These are phyloP conservation scores for Plectrocnemia conspersa DNA, from an alignment of 1,140 invertebrate genomes.

Conservation along the genomic window DNA sequence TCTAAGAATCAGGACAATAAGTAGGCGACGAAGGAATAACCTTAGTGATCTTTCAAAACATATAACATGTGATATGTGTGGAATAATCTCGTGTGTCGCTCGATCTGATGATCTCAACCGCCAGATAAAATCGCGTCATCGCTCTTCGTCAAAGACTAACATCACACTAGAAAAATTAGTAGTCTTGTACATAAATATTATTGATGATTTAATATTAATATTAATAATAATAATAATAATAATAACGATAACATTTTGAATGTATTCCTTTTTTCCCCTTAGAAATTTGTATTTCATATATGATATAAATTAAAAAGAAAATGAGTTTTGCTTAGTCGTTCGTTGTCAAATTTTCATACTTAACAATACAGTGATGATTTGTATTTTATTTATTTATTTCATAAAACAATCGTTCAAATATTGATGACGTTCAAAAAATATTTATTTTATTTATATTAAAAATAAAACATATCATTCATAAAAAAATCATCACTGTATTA, in stretches of 20 bases:
- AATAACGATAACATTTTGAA: slow-evolving; percentile 32
- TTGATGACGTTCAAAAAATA: not conserved
- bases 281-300: slow-evolving; percentile 34
- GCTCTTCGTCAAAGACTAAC: no score
- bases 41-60: slow-evolving; percentile 4
- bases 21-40: no score
- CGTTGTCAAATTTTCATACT: no score
- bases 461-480: no score
- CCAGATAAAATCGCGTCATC: no score
- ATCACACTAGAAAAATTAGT: no score
- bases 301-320: slow-evolving; percentile 24
- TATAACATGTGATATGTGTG: not conserved
- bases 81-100: not conserved
- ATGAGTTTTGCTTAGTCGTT: slow-evolving; percentile 32
- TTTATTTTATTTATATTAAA: no score
- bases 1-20: no score
- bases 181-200: slow-evolving; percentile 34
- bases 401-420: not conserved
- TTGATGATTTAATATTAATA: no score
- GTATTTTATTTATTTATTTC: slow-evolving; percentile 1
- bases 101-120: not conserved
- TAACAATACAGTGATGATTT: slow-evolving; percentile 27
- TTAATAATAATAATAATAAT: no score
- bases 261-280: slow-evolving; percentile 33
- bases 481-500: no score